These are phyloP conservation scores for Dolichallabes microphthalmus DNA, from an alignment of 2,113 vertebrate species.

Conservation along the genomic window DNA sequence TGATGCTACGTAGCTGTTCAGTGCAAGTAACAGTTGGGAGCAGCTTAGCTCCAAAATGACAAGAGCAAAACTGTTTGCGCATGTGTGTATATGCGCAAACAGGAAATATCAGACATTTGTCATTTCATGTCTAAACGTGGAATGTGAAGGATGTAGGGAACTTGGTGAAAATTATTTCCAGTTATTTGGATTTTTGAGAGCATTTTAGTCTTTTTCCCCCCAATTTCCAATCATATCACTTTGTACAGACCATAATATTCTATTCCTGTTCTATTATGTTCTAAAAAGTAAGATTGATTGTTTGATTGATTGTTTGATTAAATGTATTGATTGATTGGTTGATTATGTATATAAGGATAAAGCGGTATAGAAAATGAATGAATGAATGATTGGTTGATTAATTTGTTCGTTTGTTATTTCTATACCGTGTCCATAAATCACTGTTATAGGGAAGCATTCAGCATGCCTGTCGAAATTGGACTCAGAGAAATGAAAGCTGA, in stretches of 20 bases:
- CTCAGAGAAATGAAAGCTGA: background rate
- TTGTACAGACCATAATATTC: background rate
- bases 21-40: background rate
- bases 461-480: background rate
- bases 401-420: background rate
- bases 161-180: background rate
- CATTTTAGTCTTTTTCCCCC: background rate
- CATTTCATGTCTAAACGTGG: background rate
- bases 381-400: too few species aligned
- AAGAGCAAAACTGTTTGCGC: background rate
- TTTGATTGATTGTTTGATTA: too few species aligned
- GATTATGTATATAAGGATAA: too few species aligned
- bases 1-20: background rate
- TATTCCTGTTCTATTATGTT: background rate
- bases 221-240: background rate
- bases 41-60: background rate
- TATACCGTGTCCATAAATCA: background rate
- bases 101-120: background rate
- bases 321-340: too few species aligned
- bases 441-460: too few species aligned
- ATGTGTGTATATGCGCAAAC: background rate
- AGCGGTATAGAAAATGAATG: too few species aligned
- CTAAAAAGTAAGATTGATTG: too few species aligned
- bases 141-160: background rate
- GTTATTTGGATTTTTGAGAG: background rate